Conservation (phyloP, 2,888 invertebrate genomes). For the Erannis defoliaria region DNA sequence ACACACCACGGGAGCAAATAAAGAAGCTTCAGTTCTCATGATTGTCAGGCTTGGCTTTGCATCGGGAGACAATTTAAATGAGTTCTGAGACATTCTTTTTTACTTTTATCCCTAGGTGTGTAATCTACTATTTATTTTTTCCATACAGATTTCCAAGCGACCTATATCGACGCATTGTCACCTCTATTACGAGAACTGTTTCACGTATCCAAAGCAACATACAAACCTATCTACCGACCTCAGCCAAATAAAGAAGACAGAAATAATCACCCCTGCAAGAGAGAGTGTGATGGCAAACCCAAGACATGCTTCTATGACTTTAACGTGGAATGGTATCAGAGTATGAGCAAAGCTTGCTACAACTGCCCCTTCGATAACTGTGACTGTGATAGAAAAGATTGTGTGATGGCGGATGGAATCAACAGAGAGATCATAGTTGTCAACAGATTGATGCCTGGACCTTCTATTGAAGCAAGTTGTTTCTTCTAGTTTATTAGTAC, state of each 20-base stretch:
- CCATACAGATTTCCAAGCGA: neutral
- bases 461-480: neutral
- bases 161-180: neutral
- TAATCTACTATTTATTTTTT: neutral
- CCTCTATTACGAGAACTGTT: neutral
- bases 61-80: no score
- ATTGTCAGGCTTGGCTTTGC: no score
- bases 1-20: no score
- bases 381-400: conserved; percentile 2
- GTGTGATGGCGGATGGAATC: neutral
- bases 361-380: neutral
- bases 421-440: neutral
- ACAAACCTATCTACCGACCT: neutral
- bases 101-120: no score
- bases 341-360: conserved; percentile 87
- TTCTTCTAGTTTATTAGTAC: neutral
- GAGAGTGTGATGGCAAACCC: neutral
- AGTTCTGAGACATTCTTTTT: no score
- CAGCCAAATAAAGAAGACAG: neutral
- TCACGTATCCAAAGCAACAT: neutral
- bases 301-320: conserved; percentile 63
- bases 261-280: neutral
- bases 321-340: conserved; percentile 90
- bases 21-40: no score
- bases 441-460: neutral